Conservation (phyloP, 2,888 invertebrate species). For the Oxycera nigricornis region DNA sequence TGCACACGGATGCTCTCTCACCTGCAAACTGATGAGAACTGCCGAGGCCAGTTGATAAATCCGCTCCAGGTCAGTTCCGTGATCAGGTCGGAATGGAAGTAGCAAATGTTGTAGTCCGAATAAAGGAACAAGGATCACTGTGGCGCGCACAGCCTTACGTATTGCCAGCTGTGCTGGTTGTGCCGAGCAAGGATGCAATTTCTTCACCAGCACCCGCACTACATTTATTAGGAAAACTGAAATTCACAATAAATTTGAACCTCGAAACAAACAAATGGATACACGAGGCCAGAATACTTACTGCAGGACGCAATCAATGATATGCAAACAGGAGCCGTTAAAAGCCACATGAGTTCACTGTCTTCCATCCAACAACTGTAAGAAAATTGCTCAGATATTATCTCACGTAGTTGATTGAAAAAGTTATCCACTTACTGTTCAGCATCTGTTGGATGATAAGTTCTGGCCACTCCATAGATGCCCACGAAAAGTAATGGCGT, state of each 20-base stretch:
- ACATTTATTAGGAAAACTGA: constrained; percentile 73
- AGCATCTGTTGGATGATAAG: constrained; percentile 64
- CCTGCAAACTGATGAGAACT: constrained; percentile 75
- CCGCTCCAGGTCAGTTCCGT: constrained; percentile 65
- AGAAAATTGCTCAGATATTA: constrained; percentile 34
- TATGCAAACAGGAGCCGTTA: constrained; percentile 68
- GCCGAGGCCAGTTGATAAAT: constrained; percentile 73
- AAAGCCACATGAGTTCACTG: constrained; percentile 70
- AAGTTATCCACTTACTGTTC: constrained; percentile 63
- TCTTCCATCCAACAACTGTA: constrained; percentile 74
- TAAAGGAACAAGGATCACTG: constrained; percentile 71
- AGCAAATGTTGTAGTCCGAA: constrained; percentile 77
- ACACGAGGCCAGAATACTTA: constrained; percentile 55
- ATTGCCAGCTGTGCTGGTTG: constrained; percentile 68
- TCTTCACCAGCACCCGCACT: constrained; percentile 69
- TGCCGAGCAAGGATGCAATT: constrained; percentile 69
- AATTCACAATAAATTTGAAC: not conserved
- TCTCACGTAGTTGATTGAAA: not conserved
- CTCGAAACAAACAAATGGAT: not conserved
- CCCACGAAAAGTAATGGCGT: constrained; percentile 65
- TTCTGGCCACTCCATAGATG: constrained; percentile 60
- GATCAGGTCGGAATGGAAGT: constrained; percentile 71
- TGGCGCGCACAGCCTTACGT: constrained; percentile 73
- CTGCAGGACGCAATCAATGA: constrained; percentile 68
- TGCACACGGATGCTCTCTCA: no score